These are phyloP conservation scores for Neolamprologus cancellatus DNA, from an alignment of 2,113 vertebrate species.

Conservation along the genomic window DNA sequence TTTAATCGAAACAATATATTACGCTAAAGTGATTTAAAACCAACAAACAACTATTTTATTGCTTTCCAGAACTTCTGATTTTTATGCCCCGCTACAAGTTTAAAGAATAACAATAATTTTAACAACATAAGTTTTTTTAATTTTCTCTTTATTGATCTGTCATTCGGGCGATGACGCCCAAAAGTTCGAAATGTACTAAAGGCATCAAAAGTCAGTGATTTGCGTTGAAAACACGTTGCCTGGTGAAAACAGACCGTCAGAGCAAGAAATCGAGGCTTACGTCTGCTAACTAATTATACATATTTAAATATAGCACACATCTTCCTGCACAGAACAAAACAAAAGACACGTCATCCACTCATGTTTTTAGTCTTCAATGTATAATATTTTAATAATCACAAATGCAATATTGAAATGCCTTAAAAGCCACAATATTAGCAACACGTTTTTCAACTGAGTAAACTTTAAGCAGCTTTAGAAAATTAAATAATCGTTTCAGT, in stretches of 20 bases:
- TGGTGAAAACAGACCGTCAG: neutral
- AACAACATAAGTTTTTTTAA: fast-evolving
- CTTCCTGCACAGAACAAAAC: neutral
- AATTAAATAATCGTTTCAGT: neutral
- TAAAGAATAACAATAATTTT: neutral
- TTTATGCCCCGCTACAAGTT: neutral
- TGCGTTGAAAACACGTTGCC: neutral
- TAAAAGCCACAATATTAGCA: neutral
- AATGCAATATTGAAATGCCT: neutral
- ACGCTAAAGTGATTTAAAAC: neutral
- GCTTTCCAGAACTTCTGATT: neutral
- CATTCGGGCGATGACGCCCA: neutral
- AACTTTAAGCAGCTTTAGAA: neutral
- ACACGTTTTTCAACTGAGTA: neutral
- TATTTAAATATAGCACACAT: neutral
- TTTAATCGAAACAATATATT: neutral
- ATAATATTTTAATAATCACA: neutral
- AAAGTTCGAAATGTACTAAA: neutral
- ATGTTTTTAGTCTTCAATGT: neutral
- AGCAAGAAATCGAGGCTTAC: neutral
- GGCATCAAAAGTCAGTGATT: neutral
- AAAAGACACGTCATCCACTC: neutral
- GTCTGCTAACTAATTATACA: neutral
- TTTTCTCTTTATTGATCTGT: neutral
- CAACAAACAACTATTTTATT: neutral